Evolutionary conservation across 2,888 invertebrate species (phyloP), one percentile per base, ranked within the genome.

Genomic region (Pollenia griseotomentosa): DNA sequence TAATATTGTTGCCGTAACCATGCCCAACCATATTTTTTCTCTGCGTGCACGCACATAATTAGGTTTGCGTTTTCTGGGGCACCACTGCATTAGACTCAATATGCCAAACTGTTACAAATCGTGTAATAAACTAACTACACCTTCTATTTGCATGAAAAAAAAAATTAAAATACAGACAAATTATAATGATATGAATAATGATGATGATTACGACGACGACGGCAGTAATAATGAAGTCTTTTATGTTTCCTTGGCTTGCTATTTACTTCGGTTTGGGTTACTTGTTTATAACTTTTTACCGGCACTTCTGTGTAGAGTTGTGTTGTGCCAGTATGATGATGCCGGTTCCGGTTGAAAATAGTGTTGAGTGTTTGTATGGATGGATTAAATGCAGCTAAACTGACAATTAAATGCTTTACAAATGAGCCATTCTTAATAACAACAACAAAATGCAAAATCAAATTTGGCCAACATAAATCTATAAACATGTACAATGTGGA

Each of bases 331-430:
- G 77, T 57, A 75, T 33, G 33, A 33, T 33, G 68, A 82, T 75
- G 86, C 80, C 78, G 71, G 87, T 84, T 87, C 81, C 87, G 84
- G 73, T 81, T 81, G 81, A 82, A 48, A 51, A 82, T 83, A 68
- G 81, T 87, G 74, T 78, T 84, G 87, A 84, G 61, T 66, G 77
- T 81, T 87, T 81, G 81, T 84, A 70, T 81, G 82, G 77, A 88
- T 79, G 82, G 85, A 88, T 85, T 83, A 88, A 83, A 85, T 83
- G 75, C 83, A 83, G 85, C 85, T 88, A 75, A 85, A 85, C 79
- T 85, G 85, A 85, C 85, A 88, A 88, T 88, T 88, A 88, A 88
- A 88, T 85, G 82, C 83, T 77, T 88, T 83, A 85, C 87, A 87
- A 87, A 87, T 87, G 79, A 87, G 87, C 75, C 77, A 80, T 75